Conservation (phyloP, 2,797 vertebrate genomes). For the Tiaroga cobitis region DNA sequence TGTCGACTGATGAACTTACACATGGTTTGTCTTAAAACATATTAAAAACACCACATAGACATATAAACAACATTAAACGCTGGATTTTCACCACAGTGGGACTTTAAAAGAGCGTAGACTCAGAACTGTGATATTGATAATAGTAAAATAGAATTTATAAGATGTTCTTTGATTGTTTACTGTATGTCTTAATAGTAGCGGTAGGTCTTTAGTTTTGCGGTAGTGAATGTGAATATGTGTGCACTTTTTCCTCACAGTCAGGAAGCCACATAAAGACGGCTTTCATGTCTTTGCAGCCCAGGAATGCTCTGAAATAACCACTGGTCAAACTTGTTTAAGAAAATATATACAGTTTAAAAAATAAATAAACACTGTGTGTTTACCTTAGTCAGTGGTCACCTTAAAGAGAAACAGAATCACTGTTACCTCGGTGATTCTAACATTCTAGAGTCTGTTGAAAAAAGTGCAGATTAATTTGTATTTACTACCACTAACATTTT, state of each 20-base stretch:
- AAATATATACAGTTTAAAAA: background rate
- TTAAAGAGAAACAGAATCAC: conserved; percentile 11
- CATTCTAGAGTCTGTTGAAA: background rate
- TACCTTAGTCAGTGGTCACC: conserved; percentile 11
- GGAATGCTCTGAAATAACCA: conserved; percentile 56
- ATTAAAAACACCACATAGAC: no score
- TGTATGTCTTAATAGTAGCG: background rate
- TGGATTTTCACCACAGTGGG: no score
- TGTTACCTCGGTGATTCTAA: background rate
- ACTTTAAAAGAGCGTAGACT: background rate
- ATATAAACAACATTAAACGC: no score
- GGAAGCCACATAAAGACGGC: conserved; percentile 48
- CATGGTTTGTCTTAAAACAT: no score
- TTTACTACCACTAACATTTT: conserved; percentile 4
- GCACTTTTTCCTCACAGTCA: conserved; percentile 10
- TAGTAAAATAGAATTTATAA: background rate
- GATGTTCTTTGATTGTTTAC: background rate
- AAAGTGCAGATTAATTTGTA: background rate
- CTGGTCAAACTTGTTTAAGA: conserved; percentile 1
- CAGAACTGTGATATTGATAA: background rate
- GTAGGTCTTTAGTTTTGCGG: background rate
- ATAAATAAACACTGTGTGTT: conserved; percentile 50
- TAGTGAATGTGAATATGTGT: conserved; percentile 31
- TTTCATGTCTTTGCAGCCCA: conserved; percentile 41
- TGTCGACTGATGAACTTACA: no score